phyloP scores from a whole-genome alignment of 92 coral and sea anemone species.

The Porites cylindrica region DNA sequence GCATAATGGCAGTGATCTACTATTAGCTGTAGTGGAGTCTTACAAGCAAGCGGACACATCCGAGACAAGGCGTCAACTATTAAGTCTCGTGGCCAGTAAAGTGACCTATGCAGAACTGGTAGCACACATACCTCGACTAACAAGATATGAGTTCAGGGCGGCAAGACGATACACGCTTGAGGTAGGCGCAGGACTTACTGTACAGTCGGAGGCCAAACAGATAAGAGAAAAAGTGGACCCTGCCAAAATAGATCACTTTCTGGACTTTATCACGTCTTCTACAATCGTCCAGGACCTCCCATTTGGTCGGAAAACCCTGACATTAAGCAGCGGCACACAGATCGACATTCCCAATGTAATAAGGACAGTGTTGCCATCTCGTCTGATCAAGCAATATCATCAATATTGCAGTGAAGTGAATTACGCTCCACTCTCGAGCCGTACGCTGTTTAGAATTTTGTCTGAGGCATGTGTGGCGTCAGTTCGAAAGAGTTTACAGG shows the following conservation, averaged over 20 bases:
- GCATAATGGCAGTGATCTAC: conserved; percentile 32
- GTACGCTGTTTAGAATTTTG: conserved; percentile 54
- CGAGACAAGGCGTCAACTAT: conserved; percentile 51
- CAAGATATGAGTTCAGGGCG: conserved; percentile 55
- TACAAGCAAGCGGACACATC: conserved; percentile 56
- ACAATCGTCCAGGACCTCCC: conserved; percentile 63
- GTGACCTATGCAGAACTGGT: conserved; percentile 37
- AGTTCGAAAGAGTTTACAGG: conserved; percentile 64
- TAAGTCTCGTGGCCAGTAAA: conserved; percentile 56
- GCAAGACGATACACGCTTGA: conserved; percentile 49
- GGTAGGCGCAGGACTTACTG: conserved; percentile 55
- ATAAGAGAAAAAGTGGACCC: conserved; percentile 47
- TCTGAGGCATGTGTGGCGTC: conserved; percentile 53
- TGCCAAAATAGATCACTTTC: conserved; percentile 53
- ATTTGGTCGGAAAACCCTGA: conserved; percentile 56
- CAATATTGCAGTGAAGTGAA: conserved; percentile 51
- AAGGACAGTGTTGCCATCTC: conserved; percentile 56
- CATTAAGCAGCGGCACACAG: conserved; percentile 21
- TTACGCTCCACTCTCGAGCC: conserved; percentile 50
- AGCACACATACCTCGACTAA: conserved; percentile 46
- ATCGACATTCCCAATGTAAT: conserved; percentile 64
- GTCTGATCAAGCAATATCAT: conserved; percentile 42
- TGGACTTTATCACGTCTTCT: conserved; percentile 57
- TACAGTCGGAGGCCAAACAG: conserved; percentile 22
- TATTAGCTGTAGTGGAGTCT: conserved; percentile 51